A percentile compares a stretch with the other conserved stretches of the same genome.
Conservation (phyloP, 2,888 invertebrate species). For the Drosophila longiperda region DNA sequence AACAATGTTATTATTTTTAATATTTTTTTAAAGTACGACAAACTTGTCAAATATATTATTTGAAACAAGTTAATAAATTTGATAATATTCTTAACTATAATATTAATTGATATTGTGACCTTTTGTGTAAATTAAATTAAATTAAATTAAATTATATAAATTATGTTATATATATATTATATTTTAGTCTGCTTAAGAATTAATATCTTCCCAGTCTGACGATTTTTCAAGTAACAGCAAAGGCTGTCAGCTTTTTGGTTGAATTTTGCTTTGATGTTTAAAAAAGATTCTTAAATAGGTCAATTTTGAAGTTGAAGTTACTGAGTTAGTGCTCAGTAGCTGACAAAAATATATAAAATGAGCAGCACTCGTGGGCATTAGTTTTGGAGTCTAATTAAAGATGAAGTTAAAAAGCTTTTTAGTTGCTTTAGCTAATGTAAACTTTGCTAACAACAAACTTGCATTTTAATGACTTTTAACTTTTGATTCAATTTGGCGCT, state of each 20-base stretch:
- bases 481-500: constrained; percentile 70
- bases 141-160: no score
- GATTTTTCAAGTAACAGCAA: background rate
- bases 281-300: constrained; percentile 13
- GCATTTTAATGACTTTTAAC: constrained; percentile 66
- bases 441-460: constrained; percentile 53
- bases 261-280: background rate
- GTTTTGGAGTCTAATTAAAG: constrained; percentile 43
- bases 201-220: background rate
- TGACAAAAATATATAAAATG: constrained; percentile 17
- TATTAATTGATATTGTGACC: background rate
- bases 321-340: constrained; percentile 1
- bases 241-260: background rate
- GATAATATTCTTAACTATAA: background rate
- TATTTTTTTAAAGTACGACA: background rate
- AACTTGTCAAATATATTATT: background rate
- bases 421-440: constrained; percentile 24
- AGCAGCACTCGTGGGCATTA: constrained; percentile 40
- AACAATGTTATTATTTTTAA: background rate
- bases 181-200: background rate
- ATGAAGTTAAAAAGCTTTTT: constrained; percentile 53
- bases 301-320: background rate
- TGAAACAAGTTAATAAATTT: background rate
- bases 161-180: background rate
- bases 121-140: background rate